Evolutionary conservation across 2,888 invertebrate species (phyloP), one percentile per base, ranked within the genome.

Genomic region (Deroplatys truncata): DNA sequence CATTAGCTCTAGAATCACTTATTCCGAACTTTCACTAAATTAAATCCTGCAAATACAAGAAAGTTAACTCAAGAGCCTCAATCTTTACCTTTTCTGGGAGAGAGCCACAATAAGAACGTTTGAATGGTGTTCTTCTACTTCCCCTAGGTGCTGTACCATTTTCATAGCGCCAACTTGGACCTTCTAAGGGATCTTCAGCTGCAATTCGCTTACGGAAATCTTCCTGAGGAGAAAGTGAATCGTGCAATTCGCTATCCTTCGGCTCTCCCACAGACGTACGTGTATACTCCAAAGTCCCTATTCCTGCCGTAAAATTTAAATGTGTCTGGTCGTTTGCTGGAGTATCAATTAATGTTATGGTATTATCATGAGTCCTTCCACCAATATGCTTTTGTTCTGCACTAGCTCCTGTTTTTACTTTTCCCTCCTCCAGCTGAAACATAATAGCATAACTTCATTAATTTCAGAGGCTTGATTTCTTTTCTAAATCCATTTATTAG

Each of bases 151-250:
- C 15, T 20, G 29, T 20, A 20, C 13, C 28, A 82, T 20, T 29
- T 15, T 87, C 29, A 82, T n/a, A 87, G 10, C 72, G 87, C 87
- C 87, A 87, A 72, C 87, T 87, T 35, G 87, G 83, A 13, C 87
- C 87, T 83, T 87, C 87, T 31, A 87, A 35, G 35, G 87, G 87
- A 35, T 87, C 87, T 35, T 87, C 87, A 82, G 35, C 20, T 29
- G 31, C 82, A 35, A 87, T 87, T 87, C 87, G 31, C 2, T 87
- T 82, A n/a, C 16, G 83, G 87, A 87, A 87, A 7, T 87, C 87
- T 4, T 87, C 82, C 43, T 20, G 25, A n/a, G 87, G n/a, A 20
- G 87, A 35, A 56, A 86, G 28, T 20, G 4, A 7, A 25, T 0
- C 31, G 15, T 28, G 20, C 16, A 15, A 5, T 13, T 20, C 20